phyloP scores from a whole-genome alignment of 2,888 invertebrate genomes.

The Byasa hedistus region DNA sequence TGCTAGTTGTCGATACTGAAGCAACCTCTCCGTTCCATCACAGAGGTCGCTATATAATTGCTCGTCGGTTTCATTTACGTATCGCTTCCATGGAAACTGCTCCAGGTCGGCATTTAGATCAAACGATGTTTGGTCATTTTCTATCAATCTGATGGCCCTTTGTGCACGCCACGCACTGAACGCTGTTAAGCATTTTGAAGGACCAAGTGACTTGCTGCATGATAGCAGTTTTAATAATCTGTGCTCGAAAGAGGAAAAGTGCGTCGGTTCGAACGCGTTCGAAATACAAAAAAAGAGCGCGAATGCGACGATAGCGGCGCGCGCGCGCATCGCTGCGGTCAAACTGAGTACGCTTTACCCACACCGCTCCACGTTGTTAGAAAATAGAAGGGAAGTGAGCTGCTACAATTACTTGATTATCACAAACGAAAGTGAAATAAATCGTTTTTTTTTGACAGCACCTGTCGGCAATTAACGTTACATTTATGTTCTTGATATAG shows the following conservation, averaged over 20 bases:
- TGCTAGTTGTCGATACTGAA: constrained; percentile 71
- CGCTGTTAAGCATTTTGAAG: constrained; percentile 78
- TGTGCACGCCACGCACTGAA: constrained; percentile 77
- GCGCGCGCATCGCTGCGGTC: constrained; percentile 69
- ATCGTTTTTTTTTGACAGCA: constrained; percentile 4
- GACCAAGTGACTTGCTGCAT: constrained; percentile 60
- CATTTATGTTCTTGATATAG: not conserved
- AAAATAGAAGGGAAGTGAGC: constrained; percentile 48
- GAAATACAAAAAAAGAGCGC: constrained; percentile 52
- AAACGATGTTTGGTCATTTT: constrained; percentile 36
- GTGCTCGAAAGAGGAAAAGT: constrained; percentile 15
- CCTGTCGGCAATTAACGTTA: constrained; percentile 8
- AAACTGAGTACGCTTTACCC: constrained; percentile 55
- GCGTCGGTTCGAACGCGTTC: constrained; percentile 38
- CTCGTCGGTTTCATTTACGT: constrained; percentile 64
- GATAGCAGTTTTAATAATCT: constrained; percentile 36
- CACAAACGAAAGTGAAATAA: constrained; percentile 28
- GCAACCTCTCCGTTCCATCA: constrained; percentile 70
- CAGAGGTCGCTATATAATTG: constrained; percentile 74
- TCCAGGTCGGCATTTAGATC: constrained; percentile 53
- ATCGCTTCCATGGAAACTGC: constrained; percentile 67
- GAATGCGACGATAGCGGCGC: constrained; percentile 61
- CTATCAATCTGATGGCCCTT: constrained; percentile 46
- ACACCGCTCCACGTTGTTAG: constrained; percentile 41
- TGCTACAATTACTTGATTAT: constrained; percentile 26